A percentile compares a stretch with the other conserved stretches of the same genome.
Evolutionary conservation across 2,888 invertebrate genomes (phyloP).

Genomic region (Serripes groenlandicus): DNA sequence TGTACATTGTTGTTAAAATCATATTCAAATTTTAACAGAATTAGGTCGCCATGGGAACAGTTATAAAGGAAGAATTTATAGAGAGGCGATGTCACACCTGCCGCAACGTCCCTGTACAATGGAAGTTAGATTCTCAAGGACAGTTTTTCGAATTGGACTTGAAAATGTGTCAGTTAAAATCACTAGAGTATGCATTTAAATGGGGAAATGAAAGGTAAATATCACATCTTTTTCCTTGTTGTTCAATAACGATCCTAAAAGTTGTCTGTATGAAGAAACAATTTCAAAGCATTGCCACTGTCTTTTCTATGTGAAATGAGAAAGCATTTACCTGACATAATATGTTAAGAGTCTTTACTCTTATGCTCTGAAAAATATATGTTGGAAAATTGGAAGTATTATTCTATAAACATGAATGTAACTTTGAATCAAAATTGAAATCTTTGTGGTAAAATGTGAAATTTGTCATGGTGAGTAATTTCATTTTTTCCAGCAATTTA

Average conservation of each 20-base stretch:
- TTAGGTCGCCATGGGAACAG: conserved; percentile 34
- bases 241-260: too few species aligned
- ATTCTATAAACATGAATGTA: too few species aligned
- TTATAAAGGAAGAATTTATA: conserved; percentile 76
- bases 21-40: neutral
- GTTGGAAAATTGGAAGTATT: too few species aligned
- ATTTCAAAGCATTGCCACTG: too few species aligned
- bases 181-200: conserved; percentile 77
- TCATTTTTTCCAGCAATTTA: neutral
- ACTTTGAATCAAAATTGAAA: neutral
- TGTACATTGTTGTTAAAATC: neutral
- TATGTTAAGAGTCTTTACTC: too few species aligned
- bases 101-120: conserved; percentile 67
- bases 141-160: conserved; percentile 79
- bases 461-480: neutral
- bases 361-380: too few species aligned
- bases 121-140: conserved; percentile 74
- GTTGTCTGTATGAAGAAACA: too few species aligned
- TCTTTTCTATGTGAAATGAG: too few species aligned
- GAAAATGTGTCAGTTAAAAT: conserved; percentile 82
- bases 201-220: conserved; percentile 81
- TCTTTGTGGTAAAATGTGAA: neutral
- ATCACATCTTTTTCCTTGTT: too few species aligned
- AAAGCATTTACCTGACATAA: too few species aligned
- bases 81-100: conserved; percentile 71